Evolutionary conservation across 2,888 invertebrate genomes (phyloP).

Genomic region (Spilarctia lutea): DNA sequence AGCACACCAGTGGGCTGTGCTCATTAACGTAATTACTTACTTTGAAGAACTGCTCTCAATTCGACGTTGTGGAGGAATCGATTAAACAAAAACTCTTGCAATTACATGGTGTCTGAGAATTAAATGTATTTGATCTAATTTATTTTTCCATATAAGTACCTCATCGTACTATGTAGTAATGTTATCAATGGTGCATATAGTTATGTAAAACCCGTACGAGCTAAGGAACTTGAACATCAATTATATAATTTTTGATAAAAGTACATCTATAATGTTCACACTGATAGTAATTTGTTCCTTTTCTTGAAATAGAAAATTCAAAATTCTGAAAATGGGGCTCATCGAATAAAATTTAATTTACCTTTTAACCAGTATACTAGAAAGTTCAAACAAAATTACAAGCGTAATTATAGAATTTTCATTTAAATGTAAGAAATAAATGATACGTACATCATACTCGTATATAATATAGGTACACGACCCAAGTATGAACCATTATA

Average conservation of each 20-base stretch:
- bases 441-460: no score
- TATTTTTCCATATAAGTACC: background rate
- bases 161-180: no score
- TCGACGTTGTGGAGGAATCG: background rate
- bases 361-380: background rate
- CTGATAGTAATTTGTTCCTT: no score
- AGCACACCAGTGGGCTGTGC: slow-evolving; percentile 20
- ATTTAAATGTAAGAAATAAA: no score
- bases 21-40: slow-evolving; percentile 34
- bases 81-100: slow-evolving; percentile 10
- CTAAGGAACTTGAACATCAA: no score
- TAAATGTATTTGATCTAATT: background rate
- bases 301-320: no score
- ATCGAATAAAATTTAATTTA: background rate
- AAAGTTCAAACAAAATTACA: background rate
- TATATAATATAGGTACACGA: background rate
- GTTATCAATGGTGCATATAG: no score
- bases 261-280: no score
- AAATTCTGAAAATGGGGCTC: background rate
- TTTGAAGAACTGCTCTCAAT: slow-evolving; percentile 9
- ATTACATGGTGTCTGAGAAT: background rate
- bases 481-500: background rate
- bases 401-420: background rate
- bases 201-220: no score
- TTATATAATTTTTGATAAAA: no score